Evolutionary conservation across 2,888 invertebrate species (phyloP), one percentile per base, ranked within the genome.

Genomic region (Oligia strigilis): DNA sequence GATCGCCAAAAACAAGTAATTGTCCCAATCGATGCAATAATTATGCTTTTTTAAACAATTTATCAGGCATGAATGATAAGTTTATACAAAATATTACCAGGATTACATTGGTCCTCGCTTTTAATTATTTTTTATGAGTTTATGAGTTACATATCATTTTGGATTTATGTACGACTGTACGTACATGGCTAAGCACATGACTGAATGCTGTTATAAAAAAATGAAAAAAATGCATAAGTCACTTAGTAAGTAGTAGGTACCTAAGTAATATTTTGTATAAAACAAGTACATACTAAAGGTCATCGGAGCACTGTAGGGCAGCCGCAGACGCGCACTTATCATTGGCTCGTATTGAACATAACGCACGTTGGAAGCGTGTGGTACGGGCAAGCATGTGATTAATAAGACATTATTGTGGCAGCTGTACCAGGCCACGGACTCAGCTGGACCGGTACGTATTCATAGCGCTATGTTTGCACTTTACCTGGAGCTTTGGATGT

Each of bases 401-500:
- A 96, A 96, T 96, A 90, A 92, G 90, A 92, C 91, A 92, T 97
- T 96, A 92, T 97, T 97, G 95, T 96, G 97, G 95, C 97, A 97
- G 97, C 96, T 97, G 91, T 97, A 97, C 97, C 97, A 96, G 94
- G 96, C 97, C 94, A 97, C 97, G 96, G 97, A 96, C 92, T 91
- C 94, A 83, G 94, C 94, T 93, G 94, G 93, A 94, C 90, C 96
- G 96, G 97, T 97, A 97, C 92, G 96, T 96, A 96, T 84, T 80
- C 79, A 80, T 79, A 82, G 84, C 81, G 88, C 86, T 88, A 87
- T 92, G 89, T 90, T 92, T 87, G 91, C 89, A 91, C 88, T 87
- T 84, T 79, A 89, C n/a, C n/a, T 86, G 83, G 83, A 85, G 93
- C 92, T 92, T 93, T 91, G 80, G 84, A 87, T 90, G 88, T 90